A percentile compares a stretch with the other conserved stretches of the same genome.
Evolutionary conservation across 1,140 invertebrate genomes (phyloP).

Genomic region (Drosophila kepulauana): DNA sequence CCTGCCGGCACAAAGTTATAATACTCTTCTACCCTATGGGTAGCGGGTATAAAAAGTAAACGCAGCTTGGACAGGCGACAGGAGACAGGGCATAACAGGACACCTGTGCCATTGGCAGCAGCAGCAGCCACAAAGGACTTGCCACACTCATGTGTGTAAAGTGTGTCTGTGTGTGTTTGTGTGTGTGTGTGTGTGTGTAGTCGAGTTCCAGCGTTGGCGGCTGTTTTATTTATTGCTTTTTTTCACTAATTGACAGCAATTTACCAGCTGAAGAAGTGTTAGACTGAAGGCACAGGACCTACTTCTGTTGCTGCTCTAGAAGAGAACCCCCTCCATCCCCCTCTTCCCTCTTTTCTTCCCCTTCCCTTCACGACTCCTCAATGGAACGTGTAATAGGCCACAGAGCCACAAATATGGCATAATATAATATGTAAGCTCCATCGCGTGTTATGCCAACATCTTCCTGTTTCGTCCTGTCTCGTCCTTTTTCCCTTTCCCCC

Average conservation of each 20-base stretch:
- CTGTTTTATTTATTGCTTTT: slow-evolving; percentile 75
- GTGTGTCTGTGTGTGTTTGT: background rate
- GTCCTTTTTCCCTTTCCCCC: background rate
- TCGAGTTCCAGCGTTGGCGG: slow-evolving; percentile 29
- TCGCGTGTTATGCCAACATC: slow-evolving; percentile 60
- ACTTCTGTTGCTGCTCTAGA: background rate
- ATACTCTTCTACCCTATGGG: too few species aligned
- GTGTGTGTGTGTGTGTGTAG: background rate
- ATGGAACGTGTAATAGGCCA: slow-evolving; percentile 38
- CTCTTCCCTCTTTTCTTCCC: background rate
- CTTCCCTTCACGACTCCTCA: too few species aligned
- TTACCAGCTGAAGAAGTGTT: slow-evolving; percentile 74
- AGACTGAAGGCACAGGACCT: background rate
- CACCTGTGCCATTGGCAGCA: background rate
- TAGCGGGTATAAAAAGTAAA: too few species aligned
- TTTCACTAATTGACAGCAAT: slow-evolving; percentile 76
- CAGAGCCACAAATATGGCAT: slow-evolving; percentile 28
- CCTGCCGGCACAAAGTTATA: too few species aligned
- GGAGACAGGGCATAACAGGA: background rate
- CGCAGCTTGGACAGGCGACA: background rate
- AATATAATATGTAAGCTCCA: slow-evolving; percentile 43
- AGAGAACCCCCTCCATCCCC: background rate
- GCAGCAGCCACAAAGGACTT: background rate
- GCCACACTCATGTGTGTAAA: slow-evolving; percentile 1
- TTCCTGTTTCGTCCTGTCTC: background rate